Evolutionary conservation across 2,888 invertebrate genomes (phyloP), one percentile per base, ranked within the genome.

Genomic region (Athalia circularis): DNA sequence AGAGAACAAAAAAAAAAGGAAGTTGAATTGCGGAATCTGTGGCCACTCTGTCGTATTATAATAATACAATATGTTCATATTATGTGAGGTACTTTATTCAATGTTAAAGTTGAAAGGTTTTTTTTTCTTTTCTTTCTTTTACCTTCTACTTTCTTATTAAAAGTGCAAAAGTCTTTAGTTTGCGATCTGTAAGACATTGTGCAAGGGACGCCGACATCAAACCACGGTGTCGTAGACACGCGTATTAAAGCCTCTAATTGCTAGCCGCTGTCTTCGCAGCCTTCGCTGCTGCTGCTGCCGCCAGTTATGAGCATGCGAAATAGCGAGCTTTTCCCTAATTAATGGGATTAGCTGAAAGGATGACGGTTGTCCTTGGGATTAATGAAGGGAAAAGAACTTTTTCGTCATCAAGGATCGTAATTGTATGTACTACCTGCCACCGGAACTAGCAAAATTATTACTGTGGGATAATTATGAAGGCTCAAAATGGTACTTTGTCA

Each of bases 291-390:
- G 29, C 29, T 29, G 29, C 29, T 29, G 29, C n/a, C 8, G 50
- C 50, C 47, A 72, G 72, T 48, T 29, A 62, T 50, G 15, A 75
- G 75, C 75, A 62, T 75, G 64, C 75, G 50, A 75, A 75, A 52
- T 75, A 62, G 75, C 50, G n/a, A 43, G 62, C 62, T 2, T 29
- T 29, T 29, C 29, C 62, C 50, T 75, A 75, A 75, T 75, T 75
- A 75, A 64, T 64, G 64, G 62, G 75, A 75, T 75, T 75, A 75
- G 75, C 75, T 75, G 29, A 64, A 75, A 75, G 62, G 75, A 75
- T 75, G 75, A 75, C 54, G 75, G 62, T 62, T 75, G 75, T 61
- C 64, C 64, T 64, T n/a, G 64, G 62, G 75, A 75, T 75, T 75
- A 75, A 64, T 64, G 64, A 64, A 64, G 15, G 62, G 50, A 75